Conservation (phyloP, 2,113 vertebrate genomes). For the Rhinolophus ferrumequinum region DNA sequence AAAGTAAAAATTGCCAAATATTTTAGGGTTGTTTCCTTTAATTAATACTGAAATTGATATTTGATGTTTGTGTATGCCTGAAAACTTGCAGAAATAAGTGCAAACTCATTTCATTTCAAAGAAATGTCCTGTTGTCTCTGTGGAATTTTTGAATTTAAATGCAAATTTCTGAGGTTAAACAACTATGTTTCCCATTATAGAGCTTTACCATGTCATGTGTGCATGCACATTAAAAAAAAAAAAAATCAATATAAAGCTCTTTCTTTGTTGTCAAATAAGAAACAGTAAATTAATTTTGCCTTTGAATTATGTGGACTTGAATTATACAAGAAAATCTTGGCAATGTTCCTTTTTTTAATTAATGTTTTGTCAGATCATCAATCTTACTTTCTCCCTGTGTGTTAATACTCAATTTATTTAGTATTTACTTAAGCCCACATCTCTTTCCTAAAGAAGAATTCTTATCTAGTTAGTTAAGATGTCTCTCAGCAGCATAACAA, state of each 20-base stretch:
- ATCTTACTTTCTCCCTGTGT: conserved; percentile 78
- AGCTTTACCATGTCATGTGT: conserved; percentile 57
- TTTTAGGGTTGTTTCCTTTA: conserved; percentile 79
- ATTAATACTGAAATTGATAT: conserved; percentile 74
- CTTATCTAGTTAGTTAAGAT: conserved; percentile 72
- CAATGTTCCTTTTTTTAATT: conserved; percentile 79
- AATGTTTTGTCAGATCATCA: conserved; percentile 82
- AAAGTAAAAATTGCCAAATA: conserved; percentile 65
- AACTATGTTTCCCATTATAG: conserved; percentile 62
- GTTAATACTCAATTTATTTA: conserved; percentile 76
- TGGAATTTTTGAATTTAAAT: conserved; percentile 75
- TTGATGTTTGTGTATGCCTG: conserved; percentile 71
- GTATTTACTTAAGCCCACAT: conserved; percentile 74
- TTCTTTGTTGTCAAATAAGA: conserved; percentile 77
- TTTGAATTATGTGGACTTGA: conserved; percentile 79
- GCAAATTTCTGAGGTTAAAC: conserved; percentile 69
- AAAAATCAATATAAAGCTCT: conserved; percentile 75
- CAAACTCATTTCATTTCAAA: conserved; percentile 70
- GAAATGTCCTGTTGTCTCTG: conserved; percentile 32
- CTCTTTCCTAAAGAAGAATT: conserved; percentile 64
- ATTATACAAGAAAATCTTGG: conserved; percentile 76
- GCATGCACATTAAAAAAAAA: conserved; percentile 64
- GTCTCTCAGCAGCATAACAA: conserved; percentile 59
- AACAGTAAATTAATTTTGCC: conserved; percentile 83
- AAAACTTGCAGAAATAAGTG: conserved; percentile 58